A percentile compares a stretch with the other conserved stretches of the same genome.
phyloP scores from a whole-genome alignment of 2,113 vertebrate species.

The Macrotus californicus region DNA sequence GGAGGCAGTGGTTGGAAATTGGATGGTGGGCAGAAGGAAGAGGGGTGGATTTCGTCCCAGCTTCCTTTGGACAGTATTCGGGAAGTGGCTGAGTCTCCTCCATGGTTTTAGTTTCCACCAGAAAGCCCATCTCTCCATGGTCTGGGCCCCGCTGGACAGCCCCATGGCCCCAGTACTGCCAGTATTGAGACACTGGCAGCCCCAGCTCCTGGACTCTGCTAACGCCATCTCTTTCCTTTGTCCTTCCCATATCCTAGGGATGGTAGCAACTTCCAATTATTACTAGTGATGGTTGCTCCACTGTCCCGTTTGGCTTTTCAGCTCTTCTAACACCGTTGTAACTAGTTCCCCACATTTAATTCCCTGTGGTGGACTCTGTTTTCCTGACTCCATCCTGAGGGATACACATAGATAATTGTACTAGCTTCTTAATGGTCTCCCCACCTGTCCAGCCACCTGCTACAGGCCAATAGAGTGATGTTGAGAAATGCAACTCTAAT shows the following conservation, averaged over 20 bases:
- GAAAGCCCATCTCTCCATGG: not conserved
- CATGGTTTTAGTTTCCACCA: not conserved
- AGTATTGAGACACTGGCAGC: not conserved
- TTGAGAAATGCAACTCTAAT: not conserved
- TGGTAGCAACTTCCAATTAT: not conserved
- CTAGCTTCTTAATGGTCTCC: not conserved
- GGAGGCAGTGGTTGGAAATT: not conserved
- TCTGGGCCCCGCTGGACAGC: rapidly evolving
- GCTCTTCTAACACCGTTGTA: not conserved
- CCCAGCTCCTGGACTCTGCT: not conserved
- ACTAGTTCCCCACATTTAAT: not conserved
- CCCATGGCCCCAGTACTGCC: not conserved
- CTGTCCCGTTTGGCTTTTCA: not conserved
- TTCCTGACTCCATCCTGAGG: not conserved
- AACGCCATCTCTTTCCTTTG: not conserved
- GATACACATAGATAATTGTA: not conserved
- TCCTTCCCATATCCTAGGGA: not conserved
- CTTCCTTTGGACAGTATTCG: not conserved
- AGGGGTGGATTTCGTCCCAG: not conserved
- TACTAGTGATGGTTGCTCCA: not conserved
- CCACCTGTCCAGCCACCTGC: not conserved
- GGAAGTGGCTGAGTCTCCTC: not conserved
- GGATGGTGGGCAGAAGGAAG: not conserved
- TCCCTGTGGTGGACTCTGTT: not conserved
- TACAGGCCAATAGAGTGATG: not conserved